A percentile compares a stretch with the other conserved stretches of the same genome.
Conservation (phyloP, 2,797 vertebrate genomes). For the Cyprinella venusta region DNA sequence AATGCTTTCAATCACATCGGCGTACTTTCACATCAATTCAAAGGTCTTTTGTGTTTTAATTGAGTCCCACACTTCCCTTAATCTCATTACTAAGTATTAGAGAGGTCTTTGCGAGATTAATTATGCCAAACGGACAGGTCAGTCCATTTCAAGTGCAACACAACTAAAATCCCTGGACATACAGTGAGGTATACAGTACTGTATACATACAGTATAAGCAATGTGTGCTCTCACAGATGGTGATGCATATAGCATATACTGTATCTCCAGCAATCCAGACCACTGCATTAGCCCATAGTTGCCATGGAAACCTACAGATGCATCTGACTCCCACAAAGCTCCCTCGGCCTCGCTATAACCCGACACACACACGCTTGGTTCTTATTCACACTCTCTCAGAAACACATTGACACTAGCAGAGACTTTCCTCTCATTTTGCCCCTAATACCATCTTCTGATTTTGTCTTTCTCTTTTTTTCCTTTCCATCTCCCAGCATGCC, state of each 20-base stretch:
- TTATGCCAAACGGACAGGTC: constrained; percentile 43
- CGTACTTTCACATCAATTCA: constrained; percentile 20
- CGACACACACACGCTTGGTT: constrained; percentile 49
- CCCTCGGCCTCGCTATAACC: constrained; percentile 45
- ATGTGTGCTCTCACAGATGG: constrained; percentile 51
- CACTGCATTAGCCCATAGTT: constrained; percentile 60
- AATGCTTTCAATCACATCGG: constrained; percentile 21
- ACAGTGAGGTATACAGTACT: constrained; percentile 5
- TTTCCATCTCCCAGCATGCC: not conserved
- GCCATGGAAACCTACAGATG: constrained; percentile 62
- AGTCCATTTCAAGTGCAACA: constrained; percentile 33
- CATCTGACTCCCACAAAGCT: constrained; percentile 60
- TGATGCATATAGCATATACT: constrained; percentile 56
- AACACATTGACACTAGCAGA: constrained; percentile 41
- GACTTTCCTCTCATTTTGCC: constrained; percentile 32
- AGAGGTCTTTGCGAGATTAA: constrained; percentile 21
- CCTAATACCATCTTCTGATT: constrained; percentile 31
- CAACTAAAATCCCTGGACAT: constrained; percentile 40
- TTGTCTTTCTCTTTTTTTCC: not conserved
- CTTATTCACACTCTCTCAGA: constrained; percentile 18
- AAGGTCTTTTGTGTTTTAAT: constrained; percentile 44
- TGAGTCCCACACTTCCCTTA: constrained; percentile 26
- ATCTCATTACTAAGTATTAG: constrained; percentile 32
- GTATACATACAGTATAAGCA: constrained; percentile 19
- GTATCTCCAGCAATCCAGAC: constrained; percentile 50